Evolutionary conservation across 2,797 vertebrate genomes (phyloP).

Genomic region (Remorina albescens): DNA sequence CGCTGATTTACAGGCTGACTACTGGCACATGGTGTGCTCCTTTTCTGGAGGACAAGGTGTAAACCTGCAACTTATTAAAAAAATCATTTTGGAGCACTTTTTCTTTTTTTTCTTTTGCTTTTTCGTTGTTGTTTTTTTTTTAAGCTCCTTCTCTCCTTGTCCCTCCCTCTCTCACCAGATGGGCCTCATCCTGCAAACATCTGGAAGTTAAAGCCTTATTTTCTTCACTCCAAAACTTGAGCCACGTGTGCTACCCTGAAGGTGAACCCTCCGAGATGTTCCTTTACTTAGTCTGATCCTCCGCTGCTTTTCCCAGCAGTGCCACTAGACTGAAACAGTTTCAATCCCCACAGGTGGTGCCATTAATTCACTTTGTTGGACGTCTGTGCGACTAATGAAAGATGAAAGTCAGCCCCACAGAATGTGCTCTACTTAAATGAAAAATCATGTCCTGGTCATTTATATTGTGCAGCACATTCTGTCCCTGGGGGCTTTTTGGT

Average conservation of each 20-base stretch:
- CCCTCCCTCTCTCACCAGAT: conserved; percentile 61
- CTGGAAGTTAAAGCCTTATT: conserved; percentile 77
- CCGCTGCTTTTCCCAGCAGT: conserved; percentile 46
- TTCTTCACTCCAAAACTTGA: conserved; percentile 61
- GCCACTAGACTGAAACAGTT: conserved; percentile 40
- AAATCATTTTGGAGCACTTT: conserved; percentile 67
- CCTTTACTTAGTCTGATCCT: conserved; percentile 44
- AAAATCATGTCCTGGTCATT: conserved; percentile 5
- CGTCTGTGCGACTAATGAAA: conserved; percentile 22
- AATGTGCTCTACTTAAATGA: conserved; percentile 28
- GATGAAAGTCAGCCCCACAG: conserved; percentile 34
- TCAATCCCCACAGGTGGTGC: conserved; percentile 44
- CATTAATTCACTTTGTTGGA: conserved; percentile 34
- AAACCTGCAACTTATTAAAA: conserved; percentile 83
- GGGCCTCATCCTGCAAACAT: conserved; percentile 75
- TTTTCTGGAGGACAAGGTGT: conserved; percentile 72
- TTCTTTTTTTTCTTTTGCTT: conserved; percentile 30
- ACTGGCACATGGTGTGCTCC: conserved; percentile 68
- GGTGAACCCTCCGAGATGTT: conserved; percentile 78
- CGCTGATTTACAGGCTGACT: conserved; percentile 73
- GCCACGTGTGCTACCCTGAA: conserved; percentile 81
- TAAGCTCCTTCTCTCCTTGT: conserved; percentile 31
- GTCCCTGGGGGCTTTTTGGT: conserved; percentile 31
- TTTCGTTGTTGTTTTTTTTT: too few species aligned
- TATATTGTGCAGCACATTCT: conserved; percentile 8